Base-by-base conservation (phyloP, 2,888 invertebrate species). In the Drosophila kambysellisi region DNA sequence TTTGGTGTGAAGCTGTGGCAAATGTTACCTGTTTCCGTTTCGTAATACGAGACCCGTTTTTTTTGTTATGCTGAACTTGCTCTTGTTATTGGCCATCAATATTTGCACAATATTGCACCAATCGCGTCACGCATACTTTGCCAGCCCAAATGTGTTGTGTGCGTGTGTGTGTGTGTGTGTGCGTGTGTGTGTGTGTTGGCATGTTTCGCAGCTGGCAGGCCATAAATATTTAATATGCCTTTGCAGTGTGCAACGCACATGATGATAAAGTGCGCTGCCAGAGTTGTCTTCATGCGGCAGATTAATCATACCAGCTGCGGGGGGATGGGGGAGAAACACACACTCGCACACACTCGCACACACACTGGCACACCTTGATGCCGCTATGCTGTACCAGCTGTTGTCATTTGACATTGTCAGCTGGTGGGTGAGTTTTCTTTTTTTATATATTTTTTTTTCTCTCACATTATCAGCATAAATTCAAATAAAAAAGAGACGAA, bases 401-500 rank as follows among this genome's bases (percentile, higher is more conserved):
- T 68, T 65, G 60, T 65, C 79, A 74, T 74, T 70, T 80, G 71
- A 72, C 79, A 79, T 74, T 76, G 70, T 79, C 76, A 76, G 52
- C 53, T 59, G 52, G 37, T 70, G 39, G 67, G 62, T 79, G 66
- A 30, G 58, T 66, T 61, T 51, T 43, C 48, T 43, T 59, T 25
- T 33, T 51, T 30, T 52, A 43, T 30, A 50, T 57, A 15, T 41
- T 58, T 69, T 41, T 58, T 69, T 72, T 63, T 74, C 66, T 37
- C 75, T 50, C 86, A 83, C 88, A 88, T 88, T 89, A 89, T 84
- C 86, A 89, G 83, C 89, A 83, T 85, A 89, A 88, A 87, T 88
- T 87, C 86, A 88, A 81, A 88, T 86, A 81, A 76, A 74, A 74
- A 57, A 60, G 63, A 54, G 65, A 59, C 58, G 48, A 57, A 70